Base-by-base conservation (phyloP, 37 sponge, comb jelly and placozoan genomes). In the Theonella swinhoei region DNA sequence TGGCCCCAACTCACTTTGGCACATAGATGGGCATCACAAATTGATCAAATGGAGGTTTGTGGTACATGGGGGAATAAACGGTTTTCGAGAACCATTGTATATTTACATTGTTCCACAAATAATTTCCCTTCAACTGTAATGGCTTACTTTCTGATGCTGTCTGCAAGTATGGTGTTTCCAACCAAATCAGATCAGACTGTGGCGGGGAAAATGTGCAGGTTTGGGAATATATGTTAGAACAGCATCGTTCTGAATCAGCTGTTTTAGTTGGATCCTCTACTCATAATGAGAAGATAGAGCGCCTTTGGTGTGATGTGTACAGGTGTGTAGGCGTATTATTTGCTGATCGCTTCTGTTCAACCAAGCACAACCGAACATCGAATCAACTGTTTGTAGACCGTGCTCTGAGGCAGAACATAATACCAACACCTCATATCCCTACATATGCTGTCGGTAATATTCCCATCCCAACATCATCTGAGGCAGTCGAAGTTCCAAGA, bases 171-270 rank as follows among this genome's bases (percentile, higher is more conserved):
- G 77, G 77, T 1, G 2, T 88, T 1, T 83, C 83, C 40, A 26
- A 3, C 24, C 2, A 62, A 25, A 35, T 88, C 25, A 8, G 83
- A 65, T 39, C 82, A 33, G 88, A 88, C 75, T 61, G 34, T 8
- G 88, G 88, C 33, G 83, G 81, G 20, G 88, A 88, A 54, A 88
- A 88, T 43, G 70, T 80, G 11, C 77, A 81, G 4, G 74, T 81
- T 9, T 71, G 75, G 77, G 1, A 71, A 30, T 88, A 64, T 41
- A 82, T 88, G 82, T 8, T 88, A 11, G 41, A 80, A n/a, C 68
- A 87, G 22, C 88, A 79, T n/a, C 1, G 35, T 22, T 3, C 4
- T 39, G 72, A 4, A 68, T 43, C 62, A 42, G 32, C 42, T 24
- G 73, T 79, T 26, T 7, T 78, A 22, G 39, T 40, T 29, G 76